Evolutionary conservation across 2,797 vertebrate genomes (phyloP), one percentile per base, ranked within the genome.

Genomic region (Spheniscus humboldti): DNA sequence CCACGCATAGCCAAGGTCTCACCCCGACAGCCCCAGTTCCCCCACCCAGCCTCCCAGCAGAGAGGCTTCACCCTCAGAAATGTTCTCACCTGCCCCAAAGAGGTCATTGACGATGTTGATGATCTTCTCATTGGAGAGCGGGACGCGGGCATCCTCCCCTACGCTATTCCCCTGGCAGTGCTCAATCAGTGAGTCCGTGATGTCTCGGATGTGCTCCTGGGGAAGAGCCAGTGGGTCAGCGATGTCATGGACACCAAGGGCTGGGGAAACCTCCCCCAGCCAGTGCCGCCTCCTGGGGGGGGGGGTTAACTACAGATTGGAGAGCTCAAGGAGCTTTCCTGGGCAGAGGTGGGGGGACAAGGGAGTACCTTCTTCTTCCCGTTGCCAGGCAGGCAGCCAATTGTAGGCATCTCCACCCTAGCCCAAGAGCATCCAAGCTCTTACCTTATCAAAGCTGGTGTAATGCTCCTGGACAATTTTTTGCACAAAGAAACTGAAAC

Each of bases 121-220:
- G 28, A 99, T 98, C 97, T 99, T 99, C 73, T 98, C 96, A 5
- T 99, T 98, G 0, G 99, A 98, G 59, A 99, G 52, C 18, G 98
- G 98, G 39, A 98, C 2, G 1, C 97, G 98, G 47, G 97, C 97
- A 20, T 99, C 99, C 86, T 99, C 98, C 4, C 98, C 98, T 57
- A 97, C 45, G 19, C 96, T 98, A 59, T 98, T 98, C 91, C 99
- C 99, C 93, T 99, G 98, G 60, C 99, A 99, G 95, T 99, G 98
- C 67, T 98, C 96, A 1, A 99, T 99, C 71, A 99, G 98, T 2
- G 99, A 99, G 94, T 99, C 99, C 0, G 99, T 99, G 97, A 99
- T 98, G 89, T 99, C 99, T 47, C 98, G 98, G 63, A 99, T 99
- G 74, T 99, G 97, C 59, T 98, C 97, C 99, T 99, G 96, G 62